Percentiles rank a stretch among this genome's conserved stretches.
Evolutionary conservation across 2,888 invertebrate genomes (phyloP).

Genomic region (Lasioglossum lativentre): DNA sequence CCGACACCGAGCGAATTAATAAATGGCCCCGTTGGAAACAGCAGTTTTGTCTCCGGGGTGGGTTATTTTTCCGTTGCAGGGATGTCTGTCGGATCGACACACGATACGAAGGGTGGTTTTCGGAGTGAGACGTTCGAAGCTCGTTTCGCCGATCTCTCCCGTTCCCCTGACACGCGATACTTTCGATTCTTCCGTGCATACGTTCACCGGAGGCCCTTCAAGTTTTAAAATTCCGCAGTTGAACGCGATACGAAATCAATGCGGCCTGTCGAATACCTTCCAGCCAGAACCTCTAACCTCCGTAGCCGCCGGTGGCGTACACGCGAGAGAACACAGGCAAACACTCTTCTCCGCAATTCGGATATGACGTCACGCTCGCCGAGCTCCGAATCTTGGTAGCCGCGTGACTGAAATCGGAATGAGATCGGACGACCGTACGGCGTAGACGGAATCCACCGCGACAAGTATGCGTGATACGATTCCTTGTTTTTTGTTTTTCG

Average conservation of each 20-base stretch:
- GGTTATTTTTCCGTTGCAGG: background rate
- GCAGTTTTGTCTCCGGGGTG: background rate
- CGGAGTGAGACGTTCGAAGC: conserved; percentile 51
- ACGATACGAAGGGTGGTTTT: conserved; percentile 47
- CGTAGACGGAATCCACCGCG: background rate
- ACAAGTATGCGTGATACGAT: conserved; percentile 9
- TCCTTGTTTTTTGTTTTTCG: conserved; percentile 2
- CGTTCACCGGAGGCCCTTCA: conserved; percentile 69
- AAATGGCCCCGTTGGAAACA: background rate
- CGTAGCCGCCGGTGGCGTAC: conserved; percentile 30
- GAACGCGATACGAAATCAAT: conserved; percentile 79
- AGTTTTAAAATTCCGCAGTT: conserved; percentile 76
- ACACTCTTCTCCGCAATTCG: background rate
- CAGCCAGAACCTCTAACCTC: conserved; percentile 37
- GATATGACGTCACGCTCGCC: conserved; percentile 73
- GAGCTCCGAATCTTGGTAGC: conserved; percentile 67
- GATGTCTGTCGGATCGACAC: conserved; percentile 33
- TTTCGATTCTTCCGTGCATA: conserved; percentile 47
- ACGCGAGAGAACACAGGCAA: conserved; percentile 47
- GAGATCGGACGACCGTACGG: conserved; percentile 52
- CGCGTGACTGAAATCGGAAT: conserved; percentile 81
- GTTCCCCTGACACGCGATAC: conserved; percentile 73
- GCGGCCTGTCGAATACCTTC: conserved; percentile 63
- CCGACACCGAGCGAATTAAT: conserved; percentile 2
- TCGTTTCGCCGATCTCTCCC: conserved; percentile 62